Conservation (phyloP, 2,113 vertebrate genomes). For the Chionomys nivalis region DNA sequence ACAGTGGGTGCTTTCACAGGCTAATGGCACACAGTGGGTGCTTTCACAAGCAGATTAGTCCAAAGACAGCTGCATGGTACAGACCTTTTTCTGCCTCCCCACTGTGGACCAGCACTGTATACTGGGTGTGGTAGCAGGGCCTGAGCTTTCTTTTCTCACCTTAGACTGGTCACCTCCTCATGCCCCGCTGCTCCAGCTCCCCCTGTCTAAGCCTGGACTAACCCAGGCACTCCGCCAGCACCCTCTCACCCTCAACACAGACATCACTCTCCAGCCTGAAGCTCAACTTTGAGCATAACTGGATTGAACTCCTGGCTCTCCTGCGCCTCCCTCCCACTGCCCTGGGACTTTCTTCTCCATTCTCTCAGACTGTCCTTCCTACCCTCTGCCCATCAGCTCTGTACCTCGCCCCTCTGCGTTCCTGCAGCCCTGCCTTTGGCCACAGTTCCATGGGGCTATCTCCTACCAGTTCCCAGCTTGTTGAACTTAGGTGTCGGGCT, state of each 20-base stretch:
- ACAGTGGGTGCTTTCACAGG: not conserved
- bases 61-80: not conserved
- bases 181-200: not conserved
- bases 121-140: not conserved
- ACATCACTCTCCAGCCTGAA: accelerated
- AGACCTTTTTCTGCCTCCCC: not conserved
- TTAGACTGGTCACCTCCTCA: not conserved
- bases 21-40: not conserved
- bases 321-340: not conserved
- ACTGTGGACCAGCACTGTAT: not conserved
- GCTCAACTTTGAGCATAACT: not conserved
- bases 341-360: not conserved
- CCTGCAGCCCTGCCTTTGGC: accelerated
- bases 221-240: not conserved
- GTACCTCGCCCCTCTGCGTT: not conserved
- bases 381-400: not conserved
- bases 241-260: not conserved
- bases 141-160: not conserved
- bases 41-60: not conserved
- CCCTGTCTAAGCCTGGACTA: not conserved
- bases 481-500: not conserved
- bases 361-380: not conserved
- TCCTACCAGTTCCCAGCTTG: not conserved
- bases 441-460: not conserved
- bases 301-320: not conserved